Evolutionary conservation across 2,888 invertebrate species (phyloP).

Genomic region (Troides aeacus): DNA sequence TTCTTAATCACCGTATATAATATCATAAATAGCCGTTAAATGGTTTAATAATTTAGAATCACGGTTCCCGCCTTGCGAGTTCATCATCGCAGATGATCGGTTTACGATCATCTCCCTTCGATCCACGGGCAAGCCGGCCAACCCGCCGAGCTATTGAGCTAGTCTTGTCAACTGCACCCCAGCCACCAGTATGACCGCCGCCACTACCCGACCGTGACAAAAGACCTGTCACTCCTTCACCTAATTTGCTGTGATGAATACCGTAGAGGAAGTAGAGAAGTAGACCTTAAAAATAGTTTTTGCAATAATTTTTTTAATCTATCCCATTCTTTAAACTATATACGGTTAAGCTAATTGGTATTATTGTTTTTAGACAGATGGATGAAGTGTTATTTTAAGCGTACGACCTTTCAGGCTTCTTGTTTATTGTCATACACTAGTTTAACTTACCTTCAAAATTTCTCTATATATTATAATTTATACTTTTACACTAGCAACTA

Average conservation of each 20-base stretch:
- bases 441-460: no score
- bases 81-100: slow-evolving; percentile 75
- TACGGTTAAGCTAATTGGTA: no score
- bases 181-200: slow-evolving; percentile 59
- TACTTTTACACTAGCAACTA: no score
- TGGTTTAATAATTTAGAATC: slow-evolving; percentile 42
- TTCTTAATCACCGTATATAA: slow-evolving; percentile 2
- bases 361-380: no score
- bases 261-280: slow-evolving; percentile 91
- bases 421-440: no score
- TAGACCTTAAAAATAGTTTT: slow-evolving; percentile 80
- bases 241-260: slow-evolving; percentile 91
- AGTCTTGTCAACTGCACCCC: slow-evolving; percentile 75
- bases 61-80: slow-evolving; percentile 64
- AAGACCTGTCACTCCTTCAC: slow-evolving; percentile 77
- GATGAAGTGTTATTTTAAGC: no score
- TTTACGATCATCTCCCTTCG: slow-evolving; percentile 68
- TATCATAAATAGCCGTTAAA: background rate
- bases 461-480: no score
- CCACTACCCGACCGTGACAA: slow-evolving; percentile 65
- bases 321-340: no score
- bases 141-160: slow-evolving; percentile 65
- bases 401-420: no score
- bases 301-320: background rate
- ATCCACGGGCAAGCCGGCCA: slow-evolving; percentile 60